phyloP scores from a whole-genome alignment of 64 coral and sea anemone species.

The Stichodactyla helianthus region DNA sequence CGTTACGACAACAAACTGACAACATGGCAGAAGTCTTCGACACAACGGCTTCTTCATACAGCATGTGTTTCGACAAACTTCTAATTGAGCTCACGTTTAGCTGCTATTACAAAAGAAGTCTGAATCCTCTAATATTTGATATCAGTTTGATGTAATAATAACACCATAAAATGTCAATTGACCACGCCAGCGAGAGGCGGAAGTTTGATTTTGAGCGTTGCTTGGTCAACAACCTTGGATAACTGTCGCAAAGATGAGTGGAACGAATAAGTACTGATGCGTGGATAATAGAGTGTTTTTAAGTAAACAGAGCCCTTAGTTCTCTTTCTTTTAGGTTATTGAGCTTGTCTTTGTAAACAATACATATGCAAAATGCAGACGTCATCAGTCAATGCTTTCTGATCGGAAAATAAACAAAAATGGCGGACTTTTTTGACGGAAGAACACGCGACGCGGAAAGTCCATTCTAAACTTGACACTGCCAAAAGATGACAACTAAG shows the following conservation, averaged over 20 bases:
- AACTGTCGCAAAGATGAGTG: background rate
- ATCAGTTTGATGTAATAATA: background rate
- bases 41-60: background rate
- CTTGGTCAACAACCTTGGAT: background rate
- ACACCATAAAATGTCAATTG: background rate
- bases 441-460: background rate
- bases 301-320: background rate
- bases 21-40: background rate
- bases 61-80: background rate
- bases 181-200: background rate
- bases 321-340: background rate
- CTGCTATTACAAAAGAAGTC: background rate
- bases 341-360: background rate
- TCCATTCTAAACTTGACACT: background rate
- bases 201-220: background rate
- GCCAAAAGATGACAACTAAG: background rate
- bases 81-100: background rate
- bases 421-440: background rate
- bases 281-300: background rate
- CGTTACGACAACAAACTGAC: background rate
- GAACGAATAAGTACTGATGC: background rate
- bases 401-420: background rate
- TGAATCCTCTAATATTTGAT: background rate
- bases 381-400: background rate
- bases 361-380: background rate